Evolutionary conservation across 2,113 vertebrate genomes (phyloP).

Genomic region (Promerops cafer): DNA sequence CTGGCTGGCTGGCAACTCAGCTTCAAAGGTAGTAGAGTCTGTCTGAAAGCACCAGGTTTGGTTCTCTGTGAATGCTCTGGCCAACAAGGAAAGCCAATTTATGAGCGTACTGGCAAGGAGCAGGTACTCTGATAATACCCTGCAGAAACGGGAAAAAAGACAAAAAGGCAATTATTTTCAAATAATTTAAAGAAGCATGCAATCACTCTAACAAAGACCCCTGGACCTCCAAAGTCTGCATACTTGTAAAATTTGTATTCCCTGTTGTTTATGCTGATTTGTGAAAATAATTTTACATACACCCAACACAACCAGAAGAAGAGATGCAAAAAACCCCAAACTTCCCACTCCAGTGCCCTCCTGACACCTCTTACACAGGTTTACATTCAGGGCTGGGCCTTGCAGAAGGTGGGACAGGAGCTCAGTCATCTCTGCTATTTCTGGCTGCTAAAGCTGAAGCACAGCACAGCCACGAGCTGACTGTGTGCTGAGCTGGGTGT

Average conservation of each 20-base stretch:
- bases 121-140: slow-evolving; percentile 91
- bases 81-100: slow-evolving; percentile 94
- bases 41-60: slow-evolving; percentile 76
- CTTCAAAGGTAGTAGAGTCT: slow-evolving; percentile 88
- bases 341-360: neutral
- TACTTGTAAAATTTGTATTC: neutral
- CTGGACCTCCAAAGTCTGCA: neutral
- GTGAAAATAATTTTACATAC: neutral
- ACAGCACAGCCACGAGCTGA: neutral
- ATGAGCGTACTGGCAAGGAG: slow-evolving; percentile 94
- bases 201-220: neutral
- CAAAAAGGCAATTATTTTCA: neutral
- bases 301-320: neutral
- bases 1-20: neutral
- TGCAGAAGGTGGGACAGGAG: rapidly evolving
- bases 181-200: neutral
- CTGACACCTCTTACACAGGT: rapidly evolving
- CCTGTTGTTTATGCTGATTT: neutral
- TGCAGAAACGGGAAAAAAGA: slow-evolving; percentile 2
- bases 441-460: neutral
- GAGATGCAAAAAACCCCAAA: rapidly evolving
- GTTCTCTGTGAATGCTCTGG: slow-evolving; percentile 89
- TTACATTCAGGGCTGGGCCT: neutral
- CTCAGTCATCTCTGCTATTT: rapidly evolving
- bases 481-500: neutral